phyloP scores from a whole-genome alignment of 2,888 invertebrate genomes.

The Dryocosmus kuriphilus region DNA sequence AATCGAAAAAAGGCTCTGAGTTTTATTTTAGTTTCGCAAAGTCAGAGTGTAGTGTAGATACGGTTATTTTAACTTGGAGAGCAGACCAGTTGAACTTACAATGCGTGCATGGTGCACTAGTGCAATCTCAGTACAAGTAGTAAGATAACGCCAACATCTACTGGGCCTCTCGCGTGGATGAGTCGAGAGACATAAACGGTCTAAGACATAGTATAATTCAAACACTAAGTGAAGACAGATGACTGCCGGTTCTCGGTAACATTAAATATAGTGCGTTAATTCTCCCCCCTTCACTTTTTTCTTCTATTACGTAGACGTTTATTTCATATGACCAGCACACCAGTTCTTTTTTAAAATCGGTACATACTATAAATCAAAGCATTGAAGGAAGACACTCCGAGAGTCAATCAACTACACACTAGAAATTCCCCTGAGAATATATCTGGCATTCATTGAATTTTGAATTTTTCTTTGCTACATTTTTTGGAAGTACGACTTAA shows the following conservation, averaged over 20 bases:
- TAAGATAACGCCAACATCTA: slow-evolving; percentile 37
- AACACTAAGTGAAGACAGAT: slow-evolving; percentile 45
- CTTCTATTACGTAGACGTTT: slow-evolving; percentile 32
- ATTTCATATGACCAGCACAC: slow-evolving; percentile 18
- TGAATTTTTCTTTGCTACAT: neutral
- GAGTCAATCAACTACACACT: neutral
- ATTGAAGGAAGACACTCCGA: neutral
- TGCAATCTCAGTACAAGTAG: slow-evolving; percentile 25
- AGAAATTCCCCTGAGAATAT: neutral
- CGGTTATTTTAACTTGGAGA: too few species aligned
- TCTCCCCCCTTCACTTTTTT: slow-evolving; percentile 29
- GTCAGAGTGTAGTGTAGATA: too few species aligned
- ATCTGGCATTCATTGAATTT: neutral
- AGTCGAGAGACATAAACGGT: slow-evolving; percentile 11
- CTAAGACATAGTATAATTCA: slow-evolving; percentile 37
- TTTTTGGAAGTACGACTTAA: neutral
- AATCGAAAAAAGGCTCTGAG: too few species aligned
- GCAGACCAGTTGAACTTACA: too few species aligned
- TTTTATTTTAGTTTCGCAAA: too few species aligned
- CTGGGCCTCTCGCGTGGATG: slow-evolving; percentile 10
- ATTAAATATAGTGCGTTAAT: slow-evolving; percentile 39
- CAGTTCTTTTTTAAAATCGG: slow-evolving; percentile 23
- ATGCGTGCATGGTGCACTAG: slow-evolving; percentile 6
- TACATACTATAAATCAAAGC: slow-evolving; percentile 12
- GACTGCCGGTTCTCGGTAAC: slow-evolving; percentile 41